Conservation (phyloP, 2,797 vertebrate species). For the Platyrinchus mystaceus region DNA sequence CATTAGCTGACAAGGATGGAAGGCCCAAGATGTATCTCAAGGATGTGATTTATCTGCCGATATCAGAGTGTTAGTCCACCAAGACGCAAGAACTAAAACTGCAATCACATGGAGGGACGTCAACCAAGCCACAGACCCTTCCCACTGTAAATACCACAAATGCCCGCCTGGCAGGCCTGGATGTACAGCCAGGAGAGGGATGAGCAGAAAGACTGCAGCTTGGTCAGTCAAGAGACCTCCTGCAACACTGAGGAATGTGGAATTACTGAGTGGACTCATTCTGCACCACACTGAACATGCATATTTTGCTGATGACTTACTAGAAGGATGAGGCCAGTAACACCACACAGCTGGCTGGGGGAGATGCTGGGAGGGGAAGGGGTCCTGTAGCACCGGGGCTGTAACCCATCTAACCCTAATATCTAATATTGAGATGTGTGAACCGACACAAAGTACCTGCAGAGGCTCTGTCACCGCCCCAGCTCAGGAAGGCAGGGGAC, state of each 20-base stretch:
- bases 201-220: background rate
- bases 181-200: background rate
- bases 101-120: fast-evolving
- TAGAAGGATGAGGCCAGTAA: background rate
- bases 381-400: background rate
- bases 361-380: background rate
- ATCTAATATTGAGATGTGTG: background rate
- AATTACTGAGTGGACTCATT: conserved; percentile 37
- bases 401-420: background rate
- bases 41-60: background rate
- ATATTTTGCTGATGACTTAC: background rate
- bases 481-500: background rate
- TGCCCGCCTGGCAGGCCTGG: background rate
- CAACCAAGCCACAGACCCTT: background rate
- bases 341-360: background rate
- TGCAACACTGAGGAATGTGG: conserved; percentile 33
- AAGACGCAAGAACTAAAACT: background rate
- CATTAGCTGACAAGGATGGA: background rate
- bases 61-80: background rate
- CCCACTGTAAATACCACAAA: background rate
- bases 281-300: background rate
- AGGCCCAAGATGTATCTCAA: background rate
- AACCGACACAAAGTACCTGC: background rate
- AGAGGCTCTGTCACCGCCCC: background rate
- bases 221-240: background rate